Evolutionary conservation across 2,888 invertebrate genomes (phyloP).

Genomic region (Lasius fuliginosus): DNA sequence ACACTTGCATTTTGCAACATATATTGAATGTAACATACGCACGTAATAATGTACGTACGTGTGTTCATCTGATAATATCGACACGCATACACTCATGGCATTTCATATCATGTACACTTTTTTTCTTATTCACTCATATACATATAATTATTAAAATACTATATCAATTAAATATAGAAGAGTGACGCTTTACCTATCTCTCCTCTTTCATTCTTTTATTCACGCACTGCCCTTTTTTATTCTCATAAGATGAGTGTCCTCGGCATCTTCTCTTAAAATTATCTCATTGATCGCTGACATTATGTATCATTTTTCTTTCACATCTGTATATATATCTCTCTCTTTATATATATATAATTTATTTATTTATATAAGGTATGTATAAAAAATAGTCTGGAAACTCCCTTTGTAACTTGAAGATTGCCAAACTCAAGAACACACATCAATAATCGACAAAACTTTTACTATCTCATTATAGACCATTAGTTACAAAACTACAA

Average conservation of each 20-base stretch:
- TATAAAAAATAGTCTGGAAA: constrained; percentile 80
- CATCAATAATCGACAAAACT: constrained; percentile 43
- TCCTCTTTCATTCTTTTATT: constrained; percentile 21
- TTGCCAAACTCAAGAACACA: constrained; percentile 68
- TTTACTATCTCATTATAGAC: background rate
- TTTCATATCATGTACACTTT: constrained; percentile 15
- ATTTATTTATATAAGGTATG: constrained; percentile 72
- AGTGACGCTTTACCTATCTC: constrained; percentile 14
- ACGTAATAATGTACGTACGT: background rate
- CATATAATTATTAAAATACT: constrained; percentile 75
- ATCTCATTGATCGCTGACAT: background rate
- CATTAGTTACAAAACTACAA: background rate
- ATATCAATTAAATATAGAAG: constrained; percentile 79
- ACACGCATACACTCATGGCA: background rate
- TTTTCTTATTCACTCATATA: constrained; percentile 22
- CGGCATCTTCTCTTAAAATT: constrained; percentile 25
- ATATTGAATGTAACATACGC: constrained; percentile 20
- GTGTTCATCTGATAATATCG: background rate
- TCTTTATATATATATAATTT: constrained; percentile 47
- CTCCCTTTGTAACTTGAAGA: constrained; percentile 73
- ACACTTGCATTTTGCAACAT: constrained; percentile 18
- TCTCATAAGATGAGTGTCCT: constrained; percentile 38
- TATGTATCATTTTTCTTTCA: constrained; percentile 10
- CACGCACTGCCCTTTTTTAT: constrained; percentile 24
- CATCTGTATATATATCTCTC: constrained; percentile 39